Conservation (phyloP, 2,113 vertebrate genomes). For the Seriola rivoliana region DNA sequence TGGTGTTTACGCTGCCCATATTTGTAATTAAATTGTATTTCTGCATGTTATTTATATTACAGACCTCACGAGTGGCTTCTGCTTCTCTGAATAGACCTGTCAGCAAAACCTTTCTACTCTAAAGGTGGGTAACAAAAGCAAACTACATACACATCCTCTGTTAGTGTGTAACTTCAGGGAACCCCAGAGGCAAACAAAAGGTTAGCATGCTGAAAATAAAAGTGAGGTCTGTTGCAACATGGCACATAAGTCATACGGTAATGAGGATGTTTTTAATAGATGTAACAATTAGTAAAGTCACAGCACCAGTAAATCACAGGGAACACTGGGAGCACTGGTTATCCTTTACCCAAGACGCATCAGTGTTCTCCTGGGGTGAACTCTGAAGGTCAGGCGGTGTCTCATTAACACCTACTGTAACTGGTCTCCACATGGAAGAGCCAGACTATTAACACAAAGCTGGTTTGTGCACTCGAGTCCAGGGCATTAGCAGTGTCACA, state of each 20-base stretch:
- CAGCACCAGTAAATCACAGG: slow-evolving; percentile 75
- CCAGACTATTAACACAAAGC: slow-evolving; percentile 30
- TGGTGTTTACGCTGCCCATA: background rate
- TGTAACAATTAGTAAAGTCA: slow-evolving; percentile 81
- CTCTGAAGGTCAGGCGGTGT: slow-evolving; percentile 78
- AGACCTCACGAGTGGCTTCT: slow-evolving; percentile 26
- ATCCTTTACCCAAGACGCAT: slow-evolving; percentile 79
- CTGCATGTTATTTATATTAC: slow-evolving; percentile 13
- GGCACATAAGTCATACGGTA: slow-evolving; percentile 72
- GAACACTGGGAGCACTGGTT: slow-evolving; percentile 62
- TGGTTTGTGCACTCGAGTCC: slow-evolving; percentile 3
- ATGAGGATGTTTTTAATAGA: slow-evolving; percentile 75
- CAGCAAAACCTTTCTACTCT: slow-evolving; percentile 17
- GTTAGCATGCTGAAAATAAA: slow-evolving; percentile 69
- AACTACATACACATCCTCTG: slow-evolving; percentile 24
- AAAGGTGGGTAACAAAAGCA: slow-evolving; percentile 23
- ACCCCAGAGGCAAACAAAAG: slow-evolving; percentile 70
- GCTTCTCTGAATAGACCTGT: background rate
- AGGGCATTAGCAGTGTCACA: background rate
- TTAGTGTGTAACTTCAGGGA: slow-evolving; percentile 42
- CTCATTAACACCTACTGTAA: slow-evolving; percentile 73
- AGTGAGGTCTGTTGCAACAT: slow-evolving; percentile 34
- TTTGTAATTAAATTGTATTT: slow-evolving; percentile 21
- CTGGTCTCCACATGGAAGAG: slow-evolving; percentile 51
- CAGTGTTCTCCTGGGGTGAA: slow-evolving; percentile 80